phyloP scores from a whole-genome alignment of 2,113 vertebrate species.

The Peromyscus maniculatus region DNA sequence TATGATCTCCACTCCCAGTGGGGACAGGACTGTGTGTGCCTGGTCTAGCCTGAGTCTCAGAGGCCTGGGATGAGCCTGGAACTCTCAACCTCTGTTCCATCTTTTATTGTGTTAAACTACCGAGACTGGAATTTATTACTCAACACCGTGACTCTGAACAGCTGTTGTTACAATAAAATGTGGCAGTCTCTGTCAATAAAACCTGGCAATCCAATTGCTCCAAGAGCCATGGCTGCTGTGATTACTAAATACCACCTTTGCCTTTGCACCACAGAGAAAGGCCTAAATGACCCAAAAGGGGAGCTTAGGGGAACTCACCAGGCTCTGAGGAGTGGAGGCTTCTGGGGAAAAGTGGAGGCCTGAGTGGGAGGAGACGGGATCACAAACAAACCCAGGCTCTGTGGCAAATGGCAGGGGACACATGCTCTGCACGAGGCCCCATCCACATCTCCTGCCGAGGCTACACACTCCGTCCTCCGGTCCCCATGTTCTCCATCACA shows the following conservation, averaged over 20 bases:
- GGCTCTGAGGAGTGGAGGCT: not conserved
- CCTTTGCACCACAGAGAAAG: not conserved
- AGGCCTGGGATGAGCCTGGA: not conserved
- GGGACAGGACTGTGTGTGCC: not conserved
- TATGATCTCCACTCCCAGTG: not conserved
- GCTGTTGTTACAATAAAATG: not conserved
- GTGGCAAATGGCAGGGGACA: not conserved
- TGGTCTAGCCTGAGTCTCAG: not conserved
- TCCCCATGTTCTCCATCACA: not conserved
- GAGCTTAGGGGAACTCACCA: not conserved
- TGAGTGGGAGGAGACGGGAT: not conserved
- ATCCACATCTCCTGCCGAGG: not conserved
- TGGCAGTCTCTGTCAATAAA: not conserved
- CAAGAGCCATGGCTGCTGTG: not conserved
- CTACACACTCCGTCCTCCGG: not conserved
- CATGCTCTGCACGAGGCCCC: accelerated
- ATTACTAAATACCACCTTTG: not conserved
- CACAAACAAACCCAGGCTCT: too few species aligned
- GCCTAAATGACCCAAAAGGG: not conserved
- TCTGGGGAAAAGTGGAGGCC: not conserved
- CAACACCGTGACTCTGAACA: not conserved
- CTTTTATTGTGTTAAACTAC: not conserved
- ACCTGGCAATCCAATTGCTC: not conserved
- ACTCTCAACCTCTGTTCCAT: not conserved
- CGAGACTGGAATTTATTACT: not conserved